Evolutionary conservation across 2,113 vertebrate species (phyloP).

Genomic region (Talpa occidentalis): DNA sequence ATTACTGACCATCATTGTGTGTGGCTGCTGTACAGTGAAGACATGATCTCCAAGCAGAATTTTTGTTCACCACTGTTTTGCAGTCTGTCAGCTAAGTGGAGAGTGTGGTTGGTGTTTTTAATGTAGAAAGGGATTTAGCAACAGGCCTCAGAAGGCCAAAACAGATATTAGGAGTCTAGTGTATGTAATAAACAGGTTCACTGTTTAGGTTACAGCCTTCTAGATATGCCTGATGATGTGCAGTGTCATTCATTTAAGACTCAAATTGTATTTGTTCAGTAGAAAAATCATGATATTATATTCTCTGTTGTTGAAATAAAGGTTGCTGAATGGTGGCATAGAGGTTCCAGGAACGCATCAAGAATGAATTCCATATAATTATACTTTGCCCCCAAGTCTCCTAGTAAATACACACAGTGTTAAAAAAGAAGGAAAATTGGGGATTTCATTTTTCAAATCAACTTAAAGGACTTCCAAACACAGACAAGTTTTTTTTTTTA

Average conservation of each 20-base stretch:
- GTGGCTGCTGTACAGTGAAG: constrained; percentile 63
- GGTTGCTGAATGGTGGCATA: constrained; percentile 36
- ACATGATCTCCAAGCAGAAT: constrained; percentile 80
- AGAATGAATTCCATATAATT: constrained; percentile 67
- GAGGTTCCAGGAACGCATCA: constrained; percentile 56
- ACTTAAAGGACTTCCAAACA: constrained; percentile 62
- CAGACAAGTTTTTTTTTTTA: constrained; percentile 16
- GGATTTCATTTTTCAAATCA: constrained; percentile 65
- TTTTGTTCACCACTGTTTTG: constrained; percentile 79
- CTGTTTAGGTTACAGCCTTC: constrained; percentile 65
- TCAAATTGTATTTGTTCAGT: constrained; percentile 63
- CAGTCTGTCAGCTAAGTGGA: constrained; percentile 74
- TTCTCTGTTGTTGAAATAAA: constrained; percentile 59
- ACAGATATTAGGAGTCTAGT: constrained; percentile 70
- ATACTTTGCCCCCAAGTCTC: constrained; percentile 63
- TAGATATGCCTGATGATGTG: constrained; percentile 60
- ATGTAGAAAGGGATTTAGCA: constrained; percentile 84
- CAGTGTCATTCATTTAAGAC: constrained; percentile 65
- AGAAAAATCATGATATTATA: constrained; percentile 68
- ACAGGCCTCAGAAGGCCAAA: constrained; percentile 78
- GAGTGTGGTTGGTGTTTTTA: constrained; percentile 84
- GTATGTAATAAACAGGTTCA: constrained; percentile 71
- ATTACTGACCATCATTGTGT: constrained; percentile 82
- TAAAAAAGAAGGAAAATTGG: constrained; percentile 45
- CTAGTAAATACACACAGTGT: background rate